Base-by-base conservation (phyloP, 1,140 invertebrate species). In the Penaeus chinensis region DNA sequence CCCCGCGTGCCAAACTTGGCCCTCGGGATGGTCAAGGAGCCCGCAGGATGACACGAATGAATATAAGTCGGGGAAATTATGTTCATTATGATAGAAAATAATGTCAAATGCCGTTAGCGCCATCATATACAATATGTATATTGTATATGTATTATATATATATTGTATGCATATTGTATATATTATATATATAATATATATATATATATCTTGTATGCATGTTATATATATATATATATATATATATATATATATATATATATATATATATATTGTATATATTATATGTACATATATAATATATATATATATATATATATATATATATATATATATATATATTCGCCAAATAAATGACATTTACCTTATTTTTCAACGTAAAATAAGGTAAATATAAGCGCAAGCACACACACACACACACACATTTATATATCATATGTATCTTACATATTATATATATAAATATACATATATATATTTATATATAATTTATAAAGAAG, bases 91-190 rank as follows among this genome's bases (percentile, higher is more conserved):
- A 2, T 32, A 2, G 32, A 32, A 32, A 32, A 32, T 32, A 32
- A 32, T 32, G 2, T 32, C 32, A 32, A 32, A 32, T n/a, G n/a
- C n/a, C n/a, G n/a, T n/a, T n/a, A n/a, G n/a, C n/a, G n/a, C n/a
- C n/a, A n/a, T n/a, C n/a, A n/a, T n/a, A 27, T 69, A 69, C 8
- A 69, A 69, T 27, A 69, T 69, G 16, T 69, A 69, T 69, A 69
- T 69, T 69, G 16, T 69, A 69, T 69, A 69, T 69, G 18, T 69
- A 69, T 69, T 47, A 47, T 47, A 47, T 47, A 47, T 32, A 32
- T 32, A 32, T 32, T 32, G 32, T 32, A 32, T 32, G 32, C 32
- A 32, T 32, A 32, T 32, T 47, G 10, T 47, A 47, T 47, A 47
- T 47, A 47, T 47, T 5, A 47, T 10, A 27, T 69, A n/a, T 69